Evolutionary conservation across 2,888 invertebrate species (phyloP).

Genomic region (Euplexia lucipara): DNA sequence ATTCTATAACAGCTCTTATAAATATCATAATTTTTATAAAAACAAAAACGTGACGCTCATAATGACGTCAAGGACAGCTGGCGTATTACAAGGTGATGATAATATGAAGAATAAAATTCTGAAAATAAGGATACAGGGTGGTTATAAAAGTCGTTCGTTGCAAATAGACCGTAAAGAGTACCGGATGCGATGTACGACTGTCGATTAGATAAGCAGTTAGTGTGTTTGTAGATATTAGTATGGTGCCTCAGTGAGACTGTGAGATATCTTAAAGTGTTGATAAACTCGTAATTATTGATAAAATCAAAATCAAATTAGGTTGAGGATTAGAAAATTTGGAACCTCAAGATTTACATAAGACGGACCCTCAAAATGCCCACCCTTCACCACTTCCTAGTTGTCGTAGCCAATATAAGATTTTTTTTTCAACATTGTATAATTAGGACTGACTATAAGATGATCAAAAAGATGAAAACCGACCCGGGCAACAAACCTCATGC

Average conservation of each 20-base stretch:
- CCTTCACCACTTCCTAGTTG: no score
- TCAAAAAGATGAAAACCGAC: no score
- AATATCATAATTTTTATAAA: conserved; percentile 55
- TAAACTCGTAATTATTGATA: no score
- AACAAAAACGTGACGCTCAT: conserved; percentile 67
- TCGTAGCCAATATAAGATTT: no score
- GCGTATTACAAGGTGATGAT: conserved; percentile 71
- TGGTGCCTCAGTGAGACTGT: conserved; percentile 43
- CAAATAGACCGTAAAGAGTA: conserved; percentile 86
- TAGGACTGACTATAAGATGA: no score
- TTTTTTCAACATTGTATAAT: no score
- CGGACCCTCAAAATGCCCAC: no score
- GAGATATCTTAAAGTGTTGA: no score
- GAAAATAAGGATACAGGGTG: conserved; percentile 78
- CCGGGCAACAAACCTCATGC: no score
- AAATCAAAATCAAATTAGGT: no score
- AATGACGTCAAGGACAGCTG: conserved; percentile 74
- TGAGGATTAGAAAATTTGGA: no score
- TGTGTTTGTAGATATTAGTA: conserved; percentile 48
- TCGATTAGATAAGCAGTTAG: conserved; percentile 51
- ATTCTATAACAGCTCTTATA: conserved; percentile 16
- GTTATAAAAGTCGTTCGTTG: conserved; percentile 85
- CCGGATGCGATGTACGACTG: conserved; percentile 75
- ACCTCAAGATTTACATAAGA: no score
- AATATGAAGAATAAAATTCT: conserved; percentile 68